Conservation (phyloP, 2,888 invertebrate genomes). For the Phortica magna region DNA sequence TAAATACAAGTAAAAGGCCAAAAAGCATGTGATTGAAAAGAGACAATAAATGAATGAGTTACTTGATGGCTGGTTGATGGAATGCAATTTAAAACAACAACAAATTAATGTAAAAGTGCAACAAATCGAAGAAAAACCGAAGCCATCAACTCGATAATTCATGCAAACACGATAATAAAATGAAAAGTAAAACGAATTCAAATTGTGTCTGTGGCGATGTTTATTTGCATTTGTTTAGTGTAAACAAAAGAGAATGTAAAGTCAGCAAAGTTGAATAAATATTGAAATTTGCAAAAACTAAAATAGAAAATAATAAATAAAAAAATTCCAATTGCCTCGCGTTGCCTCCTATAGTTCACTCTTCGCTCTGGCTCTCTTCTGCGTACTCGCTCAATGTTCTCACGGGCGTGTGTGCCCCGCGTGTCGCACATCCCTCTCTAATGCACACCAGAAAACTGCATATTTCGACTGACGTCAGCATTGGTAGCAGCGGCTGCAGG, state of each 20-base stretch:
- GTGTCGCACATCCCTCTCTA: not conserved
- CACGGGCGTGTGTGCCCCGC: not conserved
- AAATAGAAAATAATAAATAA: conserved; percentile 10
- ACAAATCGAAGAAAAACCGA: not conserved
- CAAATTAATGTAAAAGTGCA: not conserved
- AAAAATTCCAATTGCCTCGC: conserved; percentile 27
- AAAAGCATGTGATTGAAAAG: not conserved
- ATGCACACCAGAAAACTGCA: conserved; percentile 3
- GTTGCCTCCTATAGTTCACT: not conserved
- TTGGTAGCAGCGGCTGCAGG: not conserved
- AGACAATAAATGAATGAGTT: not conserved
- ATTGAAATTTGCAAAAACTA: not conserved
- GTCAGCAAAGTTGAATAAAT: not conserved
- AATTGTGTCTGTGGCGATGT: not conserved
- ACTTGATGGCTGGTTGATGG: not conserved
- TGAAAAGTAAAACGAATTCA: not conserved
- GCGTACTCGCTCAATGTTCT: not conserved
- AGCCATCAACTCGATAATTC: not conserved
- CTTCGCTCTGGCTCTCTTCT: not conserved
- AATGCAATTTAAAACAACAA: not conserved
- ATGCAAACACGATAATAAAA: not conserved
- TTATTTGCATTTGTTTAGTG: not conserved
- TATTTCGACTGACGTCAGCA: conserved; percentile 31
- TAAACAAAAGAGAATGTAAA: not conserved
- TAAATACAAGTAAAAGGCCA: not conserved